Evolutionary conservation across 2,888 invertebrate genomes (phyloP).

Genomic region (Sthenelais limicola): DNA sequence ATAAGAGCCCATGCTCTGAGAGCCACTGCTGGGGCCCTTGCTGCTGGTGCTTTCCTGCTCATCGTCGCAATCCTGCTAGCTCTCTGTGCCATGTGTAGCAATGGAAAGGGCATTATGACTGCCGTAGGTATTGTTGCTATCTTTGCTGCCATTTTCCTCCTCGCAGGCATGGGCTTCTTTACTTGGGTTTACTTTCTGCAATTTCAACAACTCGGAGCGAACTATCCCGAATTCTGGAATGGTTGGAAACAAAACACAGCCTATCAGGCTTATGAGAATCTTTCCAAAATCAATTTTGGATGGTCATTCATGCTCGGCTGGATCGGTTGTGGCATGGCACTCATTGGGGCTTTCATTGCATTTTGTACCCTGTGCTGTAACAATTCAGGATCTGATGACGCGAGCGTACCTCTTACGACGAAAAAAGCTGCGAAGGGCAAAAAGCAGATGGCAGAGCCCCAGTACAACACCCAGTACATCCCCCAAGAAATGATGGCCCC

Average conservation of each 20-base stretch:
- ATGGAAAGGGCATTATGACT: background rate
- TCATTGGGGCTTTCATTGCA: background rate
- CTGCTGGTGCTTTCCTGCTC: background rate
- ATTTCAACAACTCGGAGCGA: background rate
- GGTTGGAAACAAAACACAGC: background rate
- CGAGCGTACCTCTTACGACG: background rate
- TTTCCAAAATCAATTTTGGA: background rate
- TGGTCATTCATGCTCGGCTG: conserved; percentile 9
- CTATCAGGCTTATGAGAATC: background rate
- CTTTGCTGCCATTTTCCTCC: background rate
- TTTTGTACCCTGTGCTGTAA: no score
- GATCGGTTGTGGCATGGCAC: background rate
- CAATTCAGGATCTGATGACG: no score
- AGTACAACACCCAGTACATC: background rate
- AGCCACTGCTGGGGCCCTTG: background rate
- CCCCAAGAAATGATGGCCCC: background rate
- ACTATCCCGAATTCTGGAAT: background rate
- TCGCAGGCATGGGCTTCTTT: background rate
- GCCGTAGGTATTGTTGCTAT: background rate
- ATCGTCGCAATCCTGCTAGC: background rate
- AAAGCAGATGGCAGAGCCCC: background rate
- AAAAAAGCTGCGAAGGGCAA: background rate
- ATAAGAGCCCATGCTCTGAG: background rate
- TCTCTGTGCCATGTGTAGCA: background rate
- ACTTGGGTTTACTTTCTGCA: background rate